These are phyloP conservation scores for Cantharis rustica DNA, from an alignment of 2,888 invertebrate species.

Conservation along the genomic window DNA sequence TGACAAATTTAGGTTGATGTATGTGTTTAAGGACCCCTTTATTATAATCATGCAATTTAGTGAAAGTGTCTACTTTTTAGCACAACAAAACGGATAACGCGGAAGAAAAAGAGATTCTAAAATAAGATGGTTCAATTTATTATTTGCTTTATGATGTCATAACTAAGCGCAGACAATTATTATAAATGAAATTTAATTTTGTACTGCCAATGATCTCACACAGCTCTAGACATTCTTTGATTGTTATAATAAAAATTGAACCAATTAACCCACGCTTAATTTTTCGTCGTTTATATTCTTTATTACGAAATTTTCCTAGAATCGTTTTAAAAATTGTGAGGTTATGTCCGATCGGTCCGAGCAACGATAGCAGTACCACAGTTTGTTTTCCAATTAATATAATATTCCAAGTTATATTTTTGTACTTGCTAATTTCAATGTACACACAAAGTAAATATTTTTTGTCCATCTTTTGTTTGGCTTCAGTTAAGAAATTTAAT, in stretches of 20 bases:
- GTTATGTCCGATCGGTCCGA: background rate
- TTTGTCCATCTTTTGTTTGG: background rate
- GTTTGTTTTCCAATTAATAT: background rate
- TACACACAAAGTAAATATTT: background rate
- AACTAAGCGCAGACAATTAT: background rate
- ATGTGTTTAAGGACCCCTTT: background rate
- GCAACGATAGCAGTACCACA: background rate
- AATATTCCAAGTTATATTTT: background rate
- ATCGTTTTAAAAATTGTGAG: background rate
- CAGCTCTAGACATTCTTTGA: slow-evolving; percentile 26
- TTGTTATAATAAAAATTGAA: slow-evolving; percentile 38
- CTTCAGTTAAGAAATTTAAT: background rate
- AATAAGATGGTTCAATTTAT: background rate
- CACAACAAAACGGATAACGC: background rate
- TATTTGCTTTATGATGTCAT: background rate
- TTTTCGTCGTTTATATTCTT: slow-evolving; percentile 15
- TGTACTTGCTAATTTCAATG: background rate
- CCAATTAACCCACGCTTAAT: slow-evolving; percentile 42
- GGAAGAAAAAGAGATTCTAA: background rate
- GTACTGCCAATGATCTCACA: slow-evolving; percentile 32
- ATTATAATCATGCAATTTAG: background rate
- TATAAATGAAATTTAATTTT: background rate
- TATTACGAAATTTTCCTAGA: background rate
- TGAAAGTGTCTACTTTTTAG: background rate
- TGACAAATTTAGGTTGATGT: background rate